Base-by-base conservation (phyloP, 1,140 invertebrate species). In the Apis laboriosa region DNA sequence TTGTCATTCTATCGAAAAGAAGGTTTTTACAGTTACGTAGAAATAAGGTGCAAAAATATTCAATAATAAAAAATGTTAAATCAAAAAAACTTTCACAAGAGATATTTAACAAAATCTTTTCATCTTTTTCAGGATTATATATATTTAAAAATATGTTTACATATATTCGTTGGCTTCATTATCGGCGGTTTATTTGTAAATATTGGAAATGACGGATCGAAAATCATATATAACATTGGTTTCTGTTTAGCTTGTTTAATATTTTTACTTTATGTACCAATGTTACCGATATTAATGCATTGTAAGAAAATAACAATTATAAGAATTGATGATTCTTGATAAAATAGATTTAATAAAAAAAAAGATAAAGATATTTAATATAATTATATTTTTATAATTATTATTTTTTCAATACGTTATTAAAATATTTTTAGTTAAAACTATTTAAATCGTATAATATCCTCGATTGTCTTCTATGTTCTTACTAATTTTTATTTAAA, bases 141-240 rank as follows among this genome's bases (percentile, higher is more conserved):
- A 77, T 95, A 96, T 87, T 89, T 97, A 12, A 96, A 97, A 89
- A 93, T 97, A 63, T 93, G 94, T 3, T 92, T 97, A 85, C 95
- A 97, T 84, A 91, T 96, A 70, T 95, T 97, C 71, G 90, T 97
- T n/a, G 97, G 96, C 4, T 86, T 96, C 0, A 94, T 97, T 1
- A 95, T 97, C n/a, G 97, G 96, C 5, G 94, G 94, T 0, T 84
- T 97, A 49, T 97, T 96, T 91, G 93, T 95, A 13, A 94, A 96
- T 60, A 97, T 97, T 90, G 97, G 97, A 11, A 95, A 96, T 80
- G 96, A 97, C 86, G 97, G 96, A 0, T 97, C 97, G 0, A 97
- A 97, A 89, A 97, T 96, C 0, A 94, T 97, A 15, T 97, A 97
- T 88, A 97, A 97, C 91, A 97, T 97, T 91, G 97, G 97, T 17